Percentiles rank a stretch among this genome's conserved stretches.
Evolutionary conservation across 2,888 invertebrate genomes (phyloP).

Genomic region (Nephrotoma flavescens): DNA sequence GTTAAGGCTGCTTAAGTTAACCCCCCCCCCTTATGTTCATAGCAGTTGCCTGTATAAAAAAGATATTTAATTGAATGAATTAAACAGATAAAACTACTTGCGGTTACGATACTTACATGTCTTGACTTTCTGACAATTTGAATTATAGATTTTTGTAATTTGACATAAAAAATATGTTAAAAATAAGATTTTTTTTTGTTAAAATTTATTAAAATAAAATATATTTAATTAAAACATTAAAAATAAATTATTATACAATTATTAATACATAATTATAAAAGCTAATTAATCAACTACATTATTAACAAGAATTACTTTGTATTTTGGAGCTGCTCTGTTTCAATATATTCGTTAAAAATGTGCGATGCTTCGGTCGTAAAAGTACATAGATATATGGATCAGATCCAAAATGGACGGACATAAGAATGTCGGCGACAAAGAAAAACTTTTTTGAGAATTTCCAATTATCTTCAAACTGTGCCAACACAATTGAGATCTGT

Average conservation of each 20-base stretch:
- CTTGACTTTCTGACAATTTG: no score
- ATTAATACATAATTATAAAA: background rate
- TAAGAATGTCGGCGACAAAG: constrained; percentile 51
- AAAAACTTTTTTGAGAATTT: constrained; percentile 22
- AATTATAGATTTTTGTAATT: no score
- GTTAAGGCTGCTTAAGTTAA: no score
- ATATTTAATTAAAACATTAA: background rate
- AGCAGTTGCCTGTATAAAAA: no score
- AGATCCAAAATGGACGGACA: constrained; percentile 67
- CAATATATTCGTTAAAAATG: background rate
- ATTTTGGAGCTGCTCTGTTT: background rate
- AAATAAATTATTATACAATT: background rate
- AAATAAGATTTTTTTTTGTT: background rate
- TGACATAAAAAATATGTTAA: no score
- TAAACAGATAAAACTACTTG: no score
- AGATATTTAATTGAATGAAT: no score
- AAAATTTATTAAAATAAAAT: background rate
- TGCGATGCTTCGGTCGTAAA: constrained; percentile 37
- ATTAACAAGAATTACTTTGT: background rate
- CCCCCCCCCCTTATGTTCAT: no score
- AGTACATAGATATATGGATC: constrained; percentile 75
- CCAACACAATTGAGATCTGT: constrained; percentile 51
- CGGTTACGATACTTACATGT: no score
- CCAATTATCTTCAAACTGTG: constrained; percentile 26
- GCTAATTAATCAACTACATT: background rate